A percentile compares a stretch with the other conserved stretches of the same genome.
Conservation (phyloP, 2,797 vertebrate genomes). For the Gallinago nigripennis region DNA sequence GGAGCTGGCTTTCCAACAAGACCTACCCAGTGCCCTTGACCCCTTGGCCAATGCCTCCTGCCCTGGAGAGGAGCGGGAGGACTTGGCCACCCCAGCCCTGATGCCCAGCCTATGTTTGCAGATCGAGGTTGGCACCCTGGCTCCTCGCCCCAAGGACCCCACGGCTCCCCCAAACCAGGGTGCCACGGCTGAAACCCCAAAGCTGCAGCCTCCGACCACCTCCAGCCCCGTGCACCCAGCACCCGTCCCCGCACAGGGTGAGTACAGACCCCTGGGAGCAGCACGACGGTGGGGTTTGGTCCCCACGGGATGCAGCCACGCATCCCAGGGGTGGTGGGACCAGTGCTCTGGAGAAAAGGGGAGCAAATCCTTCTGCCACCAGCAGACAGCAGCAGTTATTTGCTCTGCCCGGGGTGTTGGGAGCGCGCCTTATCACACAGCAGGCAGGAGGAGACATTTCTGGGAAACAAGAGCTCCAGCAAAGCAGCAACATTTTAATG, state of each 20-base stretch:
- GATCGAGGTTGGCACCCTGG: constrained; percentile 76
- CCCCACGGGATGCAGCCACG: background rate
- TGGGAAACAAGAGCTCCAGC: constrained; percentile 10
- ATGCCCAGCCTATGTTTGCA: background rate
- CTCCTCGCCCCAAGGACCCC: constrained; percentile 43
- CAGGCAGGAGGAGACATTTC: constrained; percentile 3
- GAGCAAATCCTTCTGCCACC: background rate
- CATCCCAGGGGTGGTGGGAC: rapidly evolving
- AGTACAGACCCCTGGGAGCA: background rate
- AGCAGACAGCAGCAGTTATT: background rate
- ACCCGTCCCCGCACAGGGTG: constrained; percentile 72
- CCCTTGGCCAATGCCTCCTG: background rate
- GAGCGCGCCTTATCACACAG: background rate
- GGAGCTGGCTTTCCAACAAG: background rate
- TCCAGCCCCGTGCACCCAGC: constrained; percentile 2
- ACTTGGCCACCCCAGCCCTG: rapidly evolving
- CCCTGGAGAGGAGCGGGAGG: background rate
- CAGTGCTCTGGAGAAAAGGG: background rate
- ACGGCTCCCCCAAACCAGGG: background rate
- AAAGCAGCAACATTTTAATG: constrained; percentile 69
- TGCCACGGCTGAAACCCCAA: background rate
- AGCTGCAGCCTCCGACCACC: background rate
- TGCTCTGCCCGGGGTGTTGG: background rate
- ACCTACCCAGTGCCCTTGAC: background rate
- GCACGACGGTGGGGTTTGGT: background rate